Percentiles rank a stretch among this genome's conserved stretches.
Conservation (phyloP, 2,113 vertebrate genomes). For the Toxotes chatareus region DNA sequence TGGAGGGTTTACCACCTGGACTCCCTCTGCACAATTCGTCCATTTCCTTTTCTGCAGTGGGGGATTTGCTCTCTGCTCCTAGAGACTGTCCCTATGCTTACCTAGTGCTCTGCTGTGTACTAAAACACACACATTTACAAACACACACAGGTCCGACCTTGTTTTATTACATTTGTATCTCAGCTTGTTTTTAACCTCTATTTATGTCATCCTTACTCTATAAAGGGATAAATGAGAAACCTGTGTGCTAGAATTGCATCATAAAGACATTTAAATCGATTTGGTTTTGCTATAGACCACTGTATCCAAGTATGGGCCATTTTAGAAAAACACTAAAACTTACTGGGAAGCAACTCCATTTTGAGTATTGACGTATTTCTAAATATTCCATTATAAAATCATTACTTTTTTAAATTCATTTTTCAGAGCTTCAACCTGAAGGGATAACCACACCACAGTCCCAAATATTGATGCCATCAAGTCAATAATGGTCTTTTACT, state of each 20-base stretch:
- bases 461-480: constrained; percentile 46
- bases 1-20: constrained; percentile 44
- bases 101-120: background rate
- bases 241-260: constrained; percentile 19
- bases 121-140: constrained; percentile 9
- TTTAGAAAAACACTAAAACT: constrained; percentile 40
- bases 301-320: constrained; percentile 15
- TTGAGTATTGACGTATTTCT: constrained; percentile 39
- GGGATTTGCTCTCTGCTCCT: constrained; percentile 27
- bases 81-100: constrained; percentile 1
- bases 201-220: constrained; percentile 18
- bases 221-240: background rate
- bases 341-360: constrained; percentile 16
- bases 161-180: background rate
- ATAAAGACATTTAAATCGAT: constrained; percentile 47
- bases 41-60: constrained; percentile 5
- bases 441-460: background rate
- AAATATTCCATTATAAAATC: constrained; percentile 44
- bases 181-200: constrained; percentile 4
- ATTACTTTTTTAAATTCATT: constrained; percentile 50
- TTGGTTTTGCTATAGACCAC: constrained; percentile 6
- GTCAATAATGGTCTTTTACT: constrained; percentile 36
- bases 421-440: constrained; percentile 28
- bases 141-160: background rate
- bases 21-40: constrained; percentile 19